Evolutionary conservation across 2,113 vertebrate genomes (phyloP), one percentile per base, ranked within the genome.

Genomic region (Apistogramma diplotaenia): DNA sequence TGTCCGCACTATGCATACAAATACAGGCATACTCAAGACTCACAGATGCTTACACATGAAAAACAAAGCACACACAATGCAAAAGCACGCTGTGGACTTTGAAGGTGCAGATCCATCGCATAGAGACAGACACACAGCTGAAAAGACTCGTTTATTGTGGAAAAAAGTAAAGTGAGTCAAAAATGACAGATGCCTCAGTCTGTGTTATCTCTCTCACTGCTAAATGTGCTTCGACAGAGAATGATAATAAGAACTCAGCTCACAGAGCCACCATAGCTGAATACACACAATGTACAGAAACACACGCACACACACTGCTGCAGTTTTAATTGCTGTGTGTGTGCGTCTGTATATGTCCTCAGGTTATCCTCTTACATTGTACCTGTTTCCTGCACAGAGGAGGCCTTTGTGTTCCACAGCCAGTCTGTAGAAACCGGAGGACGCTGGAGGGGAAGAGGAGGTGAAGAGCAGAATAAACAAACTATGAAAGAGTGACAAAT

Each of bases 341-440:
- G 33, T 8, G 33, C 5, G 27, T 37, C 1, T 81, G 8, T 78
- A 46, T 62, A 74, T 84, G 58, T 79, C 76, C 37, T 82, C 31
- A 60, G 79, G 84, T 85, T 62, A 65, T 85, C 43, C 55, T 59
- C 40, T 81, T 70, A 70, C 18, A 72, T n/a, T 35, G 53, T 90
- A 99, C 98, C 97, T 97, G 90, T 93, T 95, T 87, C 93, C 92
- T 56, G 92, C 91, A 93, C 97, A 98, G 90, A 97, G 95, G 57
- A 94, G 92, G 86, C 95, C 96, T 94, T 98, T 99, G 90, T 97
- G 93, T 85, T 98, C 95, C 92, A 99, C 76, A 3, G 94, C 94
- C 89, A 98, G 90, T 35, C 35, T 93, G 89, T 97, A 98, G 94
- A 99, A 99, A 89, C 95, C 97, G 8, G 96, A 97, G 5, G 97